Evolutionary conservation across 2,888 invertebrate species (phyloP).

Genomic region (Agrotis puta): DNA sequence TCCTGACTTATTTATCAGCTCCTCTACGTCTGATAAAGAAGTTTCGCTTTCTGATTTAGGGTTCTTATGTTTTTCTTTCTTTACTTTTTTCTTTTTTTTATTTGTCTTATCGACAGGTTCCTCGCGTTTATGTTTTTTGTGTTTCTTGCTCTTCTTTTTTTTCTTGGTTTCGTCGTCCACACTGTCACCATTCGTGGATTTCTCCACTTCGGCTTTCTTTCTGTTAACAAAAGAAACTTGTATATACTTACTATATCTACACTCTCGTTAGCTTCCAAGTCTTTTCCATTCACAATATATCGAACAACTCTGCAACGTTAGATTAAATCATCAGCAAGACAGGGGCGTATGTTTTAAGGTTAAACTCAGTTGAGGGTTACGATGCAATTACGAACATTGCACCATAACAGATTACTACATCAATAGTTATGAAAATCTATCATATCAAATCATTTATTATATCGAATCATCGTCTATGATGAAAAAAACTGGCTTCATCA

Average conservation of each 20-base stretch:
- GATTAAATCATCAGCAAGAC: constrained; percentile 52
- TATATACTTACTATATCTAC: constrained; percentile 75
- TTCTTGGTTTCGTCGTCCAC: constrained; percentile 83
- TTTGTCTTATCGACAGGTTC: constrained; percentile 87
- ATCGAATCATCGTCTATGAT: no score
- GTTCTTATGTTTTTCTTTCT: constrained; percentile 91
- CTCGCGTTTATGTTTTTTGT: constrained; percentile 93
- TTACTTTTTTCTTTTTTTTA: constrained; percentile 90
- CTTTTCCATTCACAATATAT: constrained; percentile 72
- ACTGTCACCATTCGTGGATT: constrained; percentile 72
- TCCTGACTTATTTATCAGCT: constrained; percentile 82
- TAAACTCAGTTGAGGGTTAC: constrained; percentile 29
- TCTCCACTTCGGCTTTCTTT: constrained; percentile 62
- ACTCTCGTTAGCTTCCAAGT: constrained; percentile 56
- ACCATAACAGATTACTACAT: not conserved
- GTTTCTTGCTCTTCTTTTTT: constrained; percentile 90
- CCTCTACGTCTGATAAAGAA: constrained; percentile 83
- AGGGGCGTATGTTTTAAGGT: not conserved
- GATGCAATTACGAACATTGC: constrained; percentile 22
- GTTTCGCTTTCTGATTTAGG: constrained; percentile 83
- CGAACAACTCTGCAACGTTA: constrained; percentile 77
- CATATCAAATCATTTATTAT: no score
- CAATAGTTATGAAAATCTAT: no score
- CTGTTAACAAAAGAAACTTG: constrained; percentile 66
- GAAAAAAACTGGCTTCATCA: not conserved